Conservation (phyloP, 2,888 invertebrate species). For the Plebejus argus region DNA sequence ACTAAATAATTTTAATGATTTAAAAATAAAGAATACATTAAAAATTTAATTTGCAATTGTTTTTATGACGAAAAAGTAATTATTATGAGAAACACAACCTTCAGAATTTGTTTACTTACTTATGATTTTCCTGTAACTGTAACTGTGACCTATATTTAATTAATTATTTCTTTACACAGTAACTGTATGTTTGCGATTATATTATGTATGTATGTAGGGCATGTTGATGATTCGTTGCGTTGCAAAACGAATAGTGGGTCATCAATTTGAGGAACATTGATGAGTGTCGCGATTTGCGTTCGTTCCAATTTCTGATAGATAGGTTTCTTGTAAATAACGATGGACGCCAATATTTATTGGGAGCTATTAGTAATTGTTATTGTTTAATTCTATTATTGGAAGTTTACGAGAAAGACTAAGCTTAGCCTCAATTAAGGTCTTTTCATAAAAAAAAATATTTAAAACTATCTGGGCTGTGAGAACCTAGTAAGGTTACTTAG, state of each 20-base stretch:
- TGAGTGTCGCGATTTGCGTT: neutral
- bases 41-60: neutral
- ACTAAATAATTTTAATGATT: neutral
- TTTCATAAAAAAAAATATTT: neutral
- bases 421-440: neutral
- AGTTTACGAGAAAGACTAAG: neutral
- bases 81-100: neutral
- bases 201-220: no score
- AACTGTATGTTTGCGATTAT: neutral
- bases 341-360: neutral
- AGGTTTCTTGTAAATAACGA: neutral
- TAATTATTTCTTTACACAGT: neutral
- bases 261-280: neutral
- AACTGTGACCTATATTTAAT: neutral
- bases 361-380: slow-evolving; percentile 7
- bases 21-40: neutral
- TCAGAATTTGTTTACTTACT: neutral
- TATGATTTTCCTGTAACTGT: neutral
- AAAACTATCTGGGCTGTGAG: neutral
- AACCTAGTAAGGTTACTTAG: neutral
- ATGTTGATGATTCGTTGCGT: neutral
- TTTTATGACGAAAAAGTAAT: neutral
- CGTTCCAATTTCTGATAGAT: neutral
- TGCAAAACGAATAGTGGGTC: neutral
- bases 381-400: neutral